A percentile compares a stretch with the other conserved stretches of the same genome.
phyloP scores from a whole-genome alignment of 2,113 vertebrate genomes.

The Epinephelus lanceolatus region DNA sequence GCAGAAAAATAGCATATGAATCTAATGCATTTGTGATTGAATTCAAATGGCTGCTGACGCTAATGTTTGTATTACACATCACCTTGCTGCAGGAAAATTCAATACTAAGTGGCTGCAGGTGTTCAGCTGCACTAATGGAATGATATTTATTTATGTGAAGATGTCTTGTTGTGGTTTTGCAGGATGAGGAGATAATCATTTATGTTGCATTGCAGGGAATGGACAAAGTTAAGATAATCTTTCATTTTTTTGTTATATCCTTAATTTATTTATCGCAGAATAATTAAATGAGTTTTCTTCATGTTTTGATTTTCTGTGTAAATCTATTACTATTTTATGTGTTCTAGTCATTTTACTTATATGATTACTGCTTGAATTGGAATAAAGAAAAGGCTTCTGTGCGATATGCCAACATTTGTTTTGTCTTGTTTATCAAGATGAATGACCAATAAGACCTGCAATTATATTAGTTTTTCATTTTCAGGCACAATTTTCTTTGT shows the following conservation, averaged over 20 bases:
- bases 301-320: not conserved
- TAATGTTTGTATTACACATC: constrained; percentile 68
- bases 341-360: not conserved
- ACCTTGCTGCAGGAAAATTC: constrained; percentile 33
- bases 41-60: constrained; percentile 45
- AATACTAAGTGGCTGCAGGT: constrained; percentile 69
- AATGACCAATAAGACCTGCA: not conserved
- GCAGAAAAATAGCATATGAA: constrained; percentile 19
- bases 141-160: constrained; percentile 54
- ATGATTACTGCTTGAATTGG: not conserved
- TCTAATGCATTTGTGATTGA: constrained; percentile 56
- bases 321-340: not conserved
- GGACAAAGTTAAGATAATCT: not conserved
- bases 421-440: not conserved
- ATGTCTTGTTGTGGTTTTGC: constrained; percentile 17
- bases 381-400: not conserved
- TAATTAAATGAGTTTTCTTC: not conserved
- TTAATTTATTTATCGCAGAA: not conserved
- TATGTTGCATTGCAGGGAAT: not conserved
- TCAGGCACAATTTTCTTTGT: not conserved
- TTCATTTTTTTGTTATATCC: not conserved
- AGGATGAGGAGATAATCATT: not conserved
- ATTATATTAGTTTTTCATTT: constrained; percentile 10
- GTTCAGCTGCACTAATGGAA: constrained; percentile 59
- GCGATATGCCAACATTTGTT: too few relatives aligned